phyloP scores from a whole-genome alignment of 2,797 vertebrate genomes.

The Spinibarbus caldwelli region DNA sequence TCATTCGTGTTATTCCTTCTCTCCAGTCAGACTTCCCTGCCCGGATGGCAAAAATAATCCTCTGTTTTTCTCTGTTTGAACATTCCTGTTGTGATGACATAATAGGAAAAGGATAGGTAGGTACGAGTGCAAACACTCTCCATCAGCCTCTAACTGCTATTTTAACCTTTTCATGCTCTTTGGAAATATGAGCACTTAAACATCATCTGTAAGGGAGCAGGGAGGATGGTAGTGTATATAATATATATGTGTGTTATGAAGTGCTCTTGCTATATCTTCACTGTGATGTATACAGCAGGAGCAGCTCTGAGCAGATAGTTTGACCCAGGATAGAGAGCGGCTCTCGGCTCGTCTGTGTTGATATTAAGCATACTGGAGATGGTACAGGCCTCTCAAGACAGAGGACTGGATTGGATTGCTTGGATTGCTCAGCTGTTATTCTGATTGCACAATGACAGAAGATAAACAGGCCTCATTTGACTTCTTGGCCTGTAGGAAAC shows the following conservation, averaged over 20 bases:
- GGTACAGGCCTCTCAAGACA: constrained; percentile 13
- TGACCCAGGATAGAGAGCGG: neutral
- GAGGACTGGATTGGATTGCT: neutral
- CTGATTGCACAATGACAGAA: constrained; percentile 23
- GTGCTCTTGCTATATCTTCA: constrained; percentile 6
- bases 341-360: neutral
- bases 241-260: constrained; percentile 38
- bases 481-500: neutral
- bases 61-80: constrained; percentile 54
- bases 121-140: constrained; percentile 24
- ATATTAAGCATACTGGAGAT: constrained; percentile 25
- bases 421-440: neutral
- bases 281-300: constrained; percentile 30
- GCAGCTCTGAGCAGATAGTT: neutral
- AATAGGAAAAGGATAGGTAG: constrained; percentile 7
- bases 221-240: neutral
- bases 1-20: constrained; percentile 21
- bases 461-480: constrained; percentile 25
- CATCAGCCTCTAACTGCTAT: neutral
- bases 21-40: constrained; percentile 20
- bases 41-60: constrained; percentile 1
- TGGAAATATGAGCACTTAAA: neutral
- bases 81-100: constrained; percentile 48
- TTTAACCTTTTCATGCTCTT: neutral
- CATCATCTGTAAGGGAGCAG: neutral